A percentile compares a stretch with the other conserved stretches of the same genome.
Conservation (phyloP, 2,113 vertebrate genomes). For the Cepphus grylle region DNA sequence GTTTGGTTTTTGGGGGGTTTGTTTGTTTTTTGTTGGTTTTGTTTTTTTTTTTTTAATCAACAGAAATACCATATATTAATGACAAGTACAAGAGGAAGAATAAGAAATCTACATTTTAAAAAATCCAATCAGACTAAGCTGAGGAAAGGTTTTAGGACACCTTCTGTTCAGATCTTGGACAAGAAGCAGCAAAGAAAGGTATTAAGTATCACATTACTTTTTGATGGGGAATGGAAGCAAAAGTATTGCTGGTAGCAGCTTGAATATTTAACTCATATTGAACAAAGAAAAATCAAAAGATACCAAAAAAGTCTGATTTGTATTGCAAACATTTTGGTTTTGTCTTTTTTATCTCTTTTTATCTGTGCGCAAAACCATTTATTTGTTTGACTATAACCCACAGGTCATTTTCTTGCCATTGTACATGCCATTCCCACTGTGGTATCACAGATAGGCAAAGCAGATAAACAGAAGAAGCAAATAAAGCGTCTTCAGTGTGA, state of each 20-base stretch:
- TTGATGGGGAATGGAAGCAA: not conserved
- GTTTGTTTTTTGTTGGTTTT: too few relatives aligned
- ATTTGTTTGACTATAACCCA: not conserved
- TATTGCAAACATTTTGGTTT: not conserved
- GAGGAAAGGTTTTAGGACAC: not conserved
- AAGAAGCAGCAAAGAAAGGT: not conserved
- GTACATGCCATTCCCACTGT: not conserved
- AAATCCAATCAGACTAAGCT: not conserved
- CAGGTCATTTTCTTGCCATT: not conserved
- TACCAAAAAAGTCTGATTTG: not conserved
- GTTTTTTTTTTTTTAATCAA: not conserved
- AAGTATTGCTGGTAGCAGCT: not conserved
- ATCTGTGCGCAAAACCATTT: not conserved
- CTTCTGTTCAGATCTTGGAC: not conserved
- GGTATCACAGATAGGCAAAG: not conserved
- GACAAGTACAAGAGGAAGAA: not conserved
- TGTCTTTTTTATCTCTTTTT: not conserved
- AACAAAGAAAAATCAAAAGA: not conserved
- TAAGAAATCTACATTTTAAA: not conserved
- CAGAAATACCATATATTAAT: not conserved
- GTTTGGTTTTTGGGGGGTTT: too few relatives aligned
- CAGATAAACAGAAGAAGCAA: constrained; percentile 13
- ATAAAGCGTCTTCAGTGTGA: not conserved
- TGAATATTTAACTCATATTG: not conserved
- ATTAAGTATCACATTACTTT: not conserved